Evolutionary conservation across 2,113 vertebrate species (phyloP).

Genomic region (Upupa epops): DNA sequence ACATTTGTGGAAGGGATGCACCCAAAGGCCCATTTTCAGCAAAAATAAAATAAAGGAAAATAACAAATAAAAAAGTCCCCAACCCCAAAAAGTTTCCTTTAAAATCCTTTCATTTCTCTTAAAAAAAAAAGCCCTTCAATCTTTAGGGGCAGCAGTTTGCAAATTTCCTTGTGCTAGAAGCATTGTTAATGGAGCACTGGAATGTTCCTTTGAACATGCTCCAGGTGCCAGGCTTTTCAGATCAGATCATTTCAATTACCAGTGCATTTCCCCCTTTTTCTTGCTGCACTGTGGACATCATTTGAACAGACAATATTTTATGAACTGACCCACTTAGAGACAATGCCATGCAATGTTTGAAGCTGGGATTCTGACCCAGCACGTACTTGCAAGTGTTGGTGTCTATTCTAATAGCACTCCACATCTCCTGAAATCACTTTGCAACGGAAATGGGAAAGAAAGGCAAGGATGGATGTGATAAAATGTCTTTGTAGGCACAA

Average conservation of each 20-base stretch:
- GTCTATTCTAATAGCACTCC: background rate
- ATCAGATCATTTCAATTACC: conserved; percentile 8
- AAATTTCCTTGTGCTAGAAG: conserved; percentile 1
- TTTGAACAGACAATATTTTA: conserved; percentile 28
- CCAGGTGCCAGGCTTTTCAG: background rate
- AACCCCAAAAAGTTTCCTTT: background rate
- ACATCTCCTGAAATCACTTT: background rate
- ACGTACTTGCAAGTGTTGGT: background rate
- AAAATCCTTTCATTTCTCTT: background rate
- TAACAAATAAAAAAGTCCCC: background rate
- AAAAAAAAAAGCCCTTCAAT: background rate
- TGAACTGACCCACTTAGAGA: conserved; percentile 49
- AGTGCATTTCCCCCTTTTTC: background rate
- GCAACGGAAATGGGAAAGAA: background rate
- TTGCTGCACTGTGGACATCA: background rate
- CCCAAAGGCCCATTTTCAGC: background rate
- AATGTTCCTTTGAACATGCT: background rate
- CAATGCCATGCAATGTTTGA: background rate
- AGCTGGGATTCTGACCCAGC: background rate
- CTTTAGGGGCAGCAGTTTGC: background rate
- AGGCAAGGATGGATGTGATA: background rate
- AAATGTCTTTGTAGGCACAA: background rate
- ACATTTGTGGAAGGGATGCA: background rate
- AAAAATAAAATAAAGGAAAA: conserved; percentile 6
- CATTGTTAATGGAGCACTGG: background rate